Conservation (phyloP, 2,113 vertebrate genomes). For the Takifugu flavidus region DNA sequence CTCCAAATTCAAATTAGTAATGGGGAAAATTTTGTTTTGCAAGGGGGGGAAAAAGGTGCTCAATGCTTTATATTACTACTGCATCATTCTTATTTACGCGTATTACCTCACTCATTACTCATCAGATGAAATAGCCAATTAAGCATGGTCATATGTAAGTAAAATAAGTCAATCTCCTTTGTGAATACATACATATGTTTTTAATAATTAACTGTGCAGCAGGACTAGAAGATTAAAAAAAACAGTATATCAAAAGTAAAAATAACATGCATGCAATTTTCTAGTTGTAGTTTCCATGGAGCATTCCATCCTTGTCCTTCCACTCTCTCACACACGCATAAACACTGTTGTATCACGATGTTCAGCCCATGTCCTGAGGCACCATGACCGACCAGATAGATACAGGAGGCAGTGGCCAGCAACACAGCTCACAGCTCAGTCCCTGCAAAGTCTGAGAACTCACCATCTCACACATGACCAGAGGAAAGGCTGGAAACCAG, state of each 20-base stretch:
- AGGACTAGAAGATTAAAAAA: conserved; percentile 4
- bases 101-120: no score
- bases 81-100: no score
- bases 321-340: not conserved
- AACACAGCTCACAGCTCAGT: conserved; percentile 41
- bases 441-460: conserved; percentile 25
- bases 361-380: conserved; percentile 30
- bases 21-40: no score
- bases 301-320: not conserved
- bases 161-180: no score
- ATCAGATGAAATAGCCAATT: no score
- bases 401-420: conserved; percentile 61
- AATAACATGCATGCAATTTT: no score
- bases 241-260: conserved; percentile 9
- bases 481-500: conserved; percentile 5
- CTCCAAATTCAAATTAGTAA: no score
- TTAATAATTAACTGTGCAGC: not conserved
- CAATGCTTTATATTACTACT: no score
- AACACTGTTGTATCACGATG: conserved; percentile 15
- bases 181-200: no score
- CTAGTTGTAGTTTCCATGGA: not conserved
- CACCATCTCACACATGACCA: conserved; percentile 25
- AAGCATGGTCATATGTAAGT: no score
- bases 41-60: no score
- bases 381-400: conserved; percentile 60